Base-by-base conservation (phyloP, 2,888 invertebrate genomes). In the Notodonta ziczac region DNA sequence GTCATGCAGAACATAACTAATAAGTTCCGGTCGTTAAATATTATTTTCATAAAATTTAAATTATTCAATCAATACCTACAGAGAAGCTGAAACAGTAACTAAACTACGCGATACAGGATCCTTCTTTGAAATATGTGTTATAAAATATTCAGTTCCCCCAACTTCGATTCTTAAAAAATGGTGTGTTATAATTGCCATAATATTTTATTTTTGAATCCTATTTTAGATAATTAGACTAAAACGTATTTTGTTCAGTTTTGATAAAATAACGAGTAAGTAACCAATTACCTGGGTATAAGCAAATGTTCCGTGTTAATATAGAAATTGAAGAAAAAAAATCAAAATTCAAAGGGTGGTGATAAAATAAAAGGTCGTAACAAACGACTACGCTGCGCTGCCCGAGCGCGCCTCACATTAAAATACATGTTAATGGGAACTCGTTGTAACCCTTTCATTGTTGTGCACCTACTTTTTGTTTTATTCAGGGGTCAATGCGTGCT, bases 401-500 rank as follows among this genome's bases (percentile, higher is more conserved):
- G 82, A 82, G 83, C 78, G 82, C 80, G 86, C 80, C 82, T 81
- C 82, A 83, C 81, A 90, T 89, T 90, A 87, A 87, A 90, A 88
- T 85, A 82, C 84, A 83, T 78, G 78, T 84, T 87, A 90, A 89
- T 88, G 84, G 87, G 86, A 88, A 90, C 90, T 89, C 74, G 89
- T 85, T 87, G 86, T 87, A 90, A 91, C 92, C 93, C 93, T 91
- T 91, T 88, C 86, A 81, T 84, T 85, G 77, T 72, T 85, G 80
- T 81, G 77, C n/a, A n/a, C 2, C 24, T 78, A 76, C 81, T 83
- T 87, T 90, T 90, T 93, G 93, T 93, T 91, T 93, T 90, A 89
- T 90, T 86, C 81, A 80, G 81, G 88, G 93, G 93, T 93, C 93
- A 93, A 90, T 87, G 87, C 82, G 77, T 86, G 84, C 83, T 88